Conservation (phyloP, 2,113 vertebrate genomes). For the Trogon surrucura region DNA sequence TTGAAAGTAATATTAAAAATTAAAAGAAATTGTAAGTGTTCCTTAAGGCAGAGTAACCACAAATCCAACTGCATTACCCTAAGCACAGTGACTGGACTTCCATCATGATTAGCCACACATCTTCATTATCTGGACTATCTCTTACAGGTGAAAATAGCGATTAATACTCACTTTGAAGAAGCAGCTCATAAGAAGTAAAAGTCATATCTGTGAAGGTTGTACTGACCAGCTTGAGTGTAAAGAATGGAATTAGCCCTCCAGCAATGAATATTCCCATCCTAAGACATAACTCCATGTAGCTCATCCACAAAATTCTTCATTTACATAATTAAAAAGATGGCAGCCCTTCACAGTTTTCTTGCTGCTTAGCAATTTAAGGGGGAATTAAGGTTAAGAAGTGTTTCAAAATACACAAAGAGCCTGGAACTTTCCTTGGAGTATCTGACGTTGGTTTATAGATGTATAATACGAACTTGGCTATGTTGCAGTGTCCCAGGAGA, state of each 20-base stretch:
- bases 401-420: not conserved
- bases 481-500: not conserved
- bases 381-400: not conserved
- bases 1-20: constrained; percentile 62
- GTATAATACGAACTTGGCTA: not conserved
- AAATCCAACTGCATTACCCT: constrained; percentile 12
- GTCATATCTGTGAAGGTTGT: not conserved
- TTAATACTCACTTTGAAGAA: constrained; percentile 20
- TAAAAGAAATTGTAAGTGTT: constrained; percentile 30
- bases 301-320: not conserved
- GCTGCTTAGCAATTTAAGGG: not conserved
- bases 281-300: not conserved
- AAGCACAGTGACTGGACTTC: not conserved
- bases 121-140: constrained; percentile 20
- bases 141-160: constrained; percentile 17
- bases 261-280: not conserved
- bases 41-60: constrained; percentile 39
- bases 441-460: not conserved
- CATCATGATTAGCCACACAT: constrained; percentile 23
- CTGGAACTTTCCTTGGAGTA: not conserved
- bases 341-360: not conserved
- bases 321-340: not conserved
- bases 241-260: constrained; percentile 10
- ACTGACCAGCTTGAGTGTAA: not conserved
- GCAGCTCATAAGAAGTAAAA: not conserved